phyloP scores from a whole-genome alignment of 2,113 vertebrate genomes.

The Anthoscopus minutus region DNA sequence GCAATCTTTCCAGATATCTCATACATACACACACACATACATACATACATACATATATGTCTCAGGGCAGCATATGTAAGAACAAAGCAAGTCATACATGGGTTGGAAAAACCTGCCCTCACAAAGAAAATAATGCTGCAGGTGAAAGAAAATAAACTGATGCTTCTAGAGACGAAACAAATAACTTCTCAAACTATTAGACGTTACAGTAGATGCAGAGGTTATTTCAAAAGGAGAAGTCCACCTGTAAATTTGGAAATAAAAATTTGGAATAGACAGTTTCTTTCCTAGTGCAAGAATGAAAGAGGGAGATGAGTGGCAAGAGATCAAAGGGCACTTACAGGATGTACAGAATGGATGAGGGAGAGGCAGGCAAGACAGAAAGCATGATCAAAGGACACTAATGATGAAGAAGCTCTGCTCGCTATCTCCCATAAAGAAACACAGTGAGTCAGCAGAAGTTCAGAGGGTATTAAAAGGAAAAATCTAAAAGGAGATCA shows the following conservation, averaged over 20 bases:
- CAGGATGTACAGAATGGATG: neutral
- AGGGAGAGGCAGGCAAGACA: neutral
- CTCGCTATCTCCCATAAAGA: neutral
- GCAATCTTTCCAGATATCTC: neutral
- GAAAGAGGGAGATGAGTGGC: neutral
- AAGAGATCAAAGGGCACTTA: conserved; percentile 36
- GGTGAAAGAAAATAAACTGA: neutral
- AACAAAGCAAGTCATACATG: neutral
- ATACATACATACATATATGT: neutral
- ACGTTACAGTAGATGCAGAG: neutral
- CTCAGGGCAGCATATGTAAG: neutral
- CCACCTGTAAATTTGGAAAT: neutral
- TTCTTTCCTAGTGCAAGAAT: neutral
- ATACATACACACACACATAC: neutral
- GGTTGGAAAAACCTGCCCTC: neutral
- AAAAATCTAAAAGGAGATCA: neutral
- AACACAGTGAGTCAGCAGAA: conserved; percentile 24
- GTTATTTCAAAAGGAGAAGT: neutral
- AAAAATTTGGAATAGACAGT: neutral
- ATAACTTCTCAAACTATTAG: neutral
- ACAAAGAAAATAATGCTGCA: neutral
- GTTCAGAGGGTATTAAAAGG: conserved; percentile 5
- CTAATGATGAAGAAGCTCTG: conserved; percentile 20
- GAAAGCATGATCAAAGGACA: conserved; percentile 24
- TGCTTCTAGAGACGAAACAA: neutral